Base-by-base conservation (phyloP, 2,888 invertebrate species). In the Drosophila lutescens region DNA sequence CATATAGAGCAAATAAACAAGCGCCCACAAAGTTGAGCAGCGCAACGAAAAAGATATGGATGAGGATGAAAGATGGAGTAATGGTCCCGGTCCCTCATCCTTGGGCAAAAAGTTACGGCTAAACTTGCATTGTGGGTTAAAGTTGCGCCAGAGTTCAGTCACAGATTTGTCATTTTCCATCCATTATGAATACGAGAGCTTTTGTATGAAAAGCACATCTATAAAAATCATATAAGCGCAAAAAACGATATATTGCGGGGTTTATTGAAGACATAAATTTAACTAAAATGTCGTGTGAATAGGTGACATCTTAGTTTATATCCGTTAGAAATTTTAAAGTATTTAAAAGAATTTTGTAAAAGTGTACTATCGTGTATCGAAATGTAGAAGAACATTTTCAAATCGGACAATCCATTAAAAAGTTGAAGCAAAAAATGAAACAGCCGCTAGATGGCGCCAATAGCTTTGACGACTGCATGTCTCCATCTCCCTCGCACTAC, bases 1-100 rank as follows among this genome's bases (percentile, higher is more conserved):
- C 54, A 46, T 56, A 65, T 38, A 62, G 62, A 61, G 68, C 51
- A 56, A 68, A 68, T 55, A 56, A 67, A 51, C 56, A 36, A 36
- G 62, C n/a, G 26, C 38, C 60, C 60, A 13, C 62, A 62, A 61
- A 57, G 55, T 55, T 55, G 40, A 50, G 41, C 38, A 23, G 50
- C 57, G 32, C 12, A 26, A 8, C 20, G 40, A 38, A 38, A 34
- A 10, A 32, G 30, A 58, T 46, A 47, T 10, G 9, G 47, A 62
- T 40, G 26, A 34, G 46, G 47, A 62, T 34, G 34, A 47, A 49
- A 12, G 63, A 62, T 62, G 49, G 40, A 49, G 34, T 34, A 3
- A 34, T 34, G 49, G 49, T 34, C 49, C 17, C 32, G 49, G 49
- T 32, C 49, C 34, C 34, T 13, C 49, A 49, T 49, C 34, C 17